Conservation (phyloP, 2,113 vertebrate species). For the Mobula birostris region DNA sequence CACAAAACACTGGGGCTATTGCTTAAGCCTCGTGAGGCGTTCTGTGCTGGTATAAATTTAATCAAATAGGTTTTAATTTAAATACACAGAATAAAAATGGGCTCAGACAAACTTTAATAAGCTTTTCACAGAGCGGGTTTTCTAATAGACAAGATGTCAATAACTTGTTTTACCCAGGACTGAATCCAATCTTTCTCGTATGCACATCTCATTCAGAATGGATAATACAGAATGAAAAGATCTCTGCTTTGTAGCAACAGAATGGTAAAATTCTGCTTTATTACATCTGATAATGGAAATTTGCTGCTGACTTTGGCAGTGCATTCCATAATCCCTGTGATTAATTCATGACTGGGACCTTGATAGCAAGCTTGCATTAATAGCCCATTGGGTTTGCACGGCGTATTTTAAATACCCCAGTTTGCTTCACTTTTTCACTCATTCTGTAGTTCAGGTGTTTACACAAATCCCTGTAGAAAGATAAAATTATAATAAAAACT, state of each 20-base stretch:
- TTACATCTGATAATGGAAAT: background rate
- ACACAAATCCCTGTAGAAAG: too few relatives aligned
- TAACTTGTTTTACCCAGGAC: background rate
- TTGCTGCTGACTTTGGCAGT: background rate
- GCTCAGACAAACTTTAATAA: constrained; percentile 27
- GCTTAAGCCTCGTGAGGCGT: constrained; percentile 1
- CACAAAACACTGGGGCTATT: background rate
- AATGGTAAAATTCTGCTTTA: background rate
- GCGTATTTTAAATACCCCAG: too few relatives aligned
- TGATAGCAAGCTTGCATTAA: background rate
- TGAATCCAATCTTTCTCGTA: background rate
- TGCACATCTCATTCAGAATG: background rate
- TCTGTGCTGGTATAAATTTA: background rate
- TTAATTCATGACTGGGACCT: background rate
- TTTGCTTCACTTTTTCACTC: too few relatives aligned
- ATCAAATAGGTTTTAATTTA: constrained; percentile 33
- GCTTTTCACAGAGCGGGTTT: background rate
- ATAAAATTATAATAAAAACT: too few relatives aligned
- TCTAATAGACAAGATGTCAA: background rate
- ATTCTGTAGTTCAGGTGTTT: too few relatives aligned
- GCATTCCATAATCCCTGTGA: background rate
- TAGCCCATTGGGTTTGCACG: background rate
- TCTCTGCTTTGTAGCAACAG: background rate
- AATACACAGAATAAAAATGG: constrained; percentile 22
- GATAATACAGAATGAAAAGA: background rate